These are phyloP conservation scores for Drosophila baimaii DNA, from an alignment of 1,140 invertebrate genomes.

Conservation along the genomic window DNA sequence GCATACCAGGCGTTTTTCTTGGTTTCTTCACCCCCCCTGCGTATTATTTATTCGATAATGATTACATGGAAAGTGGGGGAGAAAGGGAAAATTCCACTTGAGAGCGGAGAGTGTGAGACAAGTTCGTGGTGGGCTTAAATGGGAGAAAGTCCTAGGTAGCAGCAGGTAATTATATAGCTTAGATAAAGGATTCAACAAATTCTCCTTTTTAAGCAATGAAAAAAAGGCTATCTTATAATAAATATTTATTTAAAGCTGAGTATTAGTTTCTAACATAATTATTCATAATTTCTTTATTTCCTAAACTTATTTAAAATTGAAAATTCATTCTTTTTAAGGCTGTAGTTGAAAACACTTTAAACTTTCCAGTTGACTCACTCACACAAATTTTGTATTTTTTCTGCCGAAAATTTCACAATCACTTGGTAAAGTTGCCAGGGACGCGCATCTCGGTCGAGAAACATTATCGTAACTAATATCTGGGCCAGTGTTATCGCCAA, in stretches of 20 bases:
- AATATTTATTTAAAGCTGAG: not conserved
- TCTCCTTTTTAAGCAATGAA: not conserved
- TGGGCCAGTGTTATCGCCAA: constrained; percentile 38
- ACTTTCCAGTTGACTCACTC: not conserved
- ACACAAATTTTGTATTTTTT: not conserved
- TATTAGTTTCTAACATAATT: not conserved
- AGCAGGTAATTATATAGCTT: not conserved
- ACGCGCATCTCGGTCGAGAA: constrained; percentile 9
- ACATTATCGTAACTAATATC: constrained; percentile 45
- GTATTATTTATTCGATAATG: constrained; percentile 49
- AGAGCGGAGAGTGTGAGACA: not conserved
- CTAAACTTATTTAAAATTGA: not conserved
- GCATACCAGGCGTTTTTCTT: constrained; percentile 25
- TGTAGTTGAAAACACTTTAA: not conserved
- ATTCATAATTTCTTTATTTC: not conserved
- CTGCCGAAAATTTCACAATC: constrained; percentile 21
- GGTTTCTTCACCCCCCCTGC: not conserved
- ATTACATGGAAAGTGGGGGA: constrained; percentile 1
- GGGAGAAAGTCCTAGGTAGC: not conserved
- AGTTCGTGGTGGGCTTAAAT: not conserved
- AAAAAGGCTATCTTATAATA: no score
- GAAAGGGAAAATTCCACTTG: not conserved
- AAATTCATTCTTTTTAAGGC: no score
- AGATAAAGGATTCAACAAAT: not conserved
- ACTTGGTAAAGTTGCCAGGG: constrained; percentile 16